Evolutionary conservation across 2,113 vertebrate species (phyloP).

Genomic region (Lampris megalopsis): DNA sequence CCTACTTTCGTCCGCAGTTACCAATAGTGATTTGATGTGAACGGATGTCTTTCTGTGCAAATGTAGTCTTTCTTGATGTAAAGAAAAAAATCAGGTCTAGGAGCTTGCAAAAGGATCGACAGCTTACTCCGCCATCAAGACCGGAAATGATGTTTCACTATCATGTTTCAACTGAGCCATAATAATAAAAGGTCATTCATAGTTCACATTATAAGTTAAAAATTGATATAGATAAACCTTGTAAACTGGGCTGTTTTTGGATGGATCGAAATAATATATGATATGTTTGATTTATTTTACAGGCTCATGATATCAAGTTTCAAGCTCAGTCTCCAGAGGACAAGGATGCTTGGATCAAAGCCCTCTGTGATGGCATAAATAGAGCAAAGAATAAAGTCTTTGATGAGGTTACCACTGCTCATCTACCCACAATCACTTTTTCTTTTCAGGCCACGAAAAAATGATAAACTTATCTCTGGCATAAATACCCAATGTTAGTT

Average conservation of each 20-base stretch:
- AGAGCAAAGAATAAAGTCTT: constrained; percentile 94
- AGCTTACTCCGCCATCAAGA: no score
- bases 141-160: no score
- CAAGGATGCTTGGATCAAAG: constrained; percentile 95
- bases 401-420: constrained; percentile 86
- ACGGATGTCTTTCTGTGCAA: no score
- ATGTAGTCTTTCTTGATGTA: no score
- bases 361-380: constrained; percentile 90
- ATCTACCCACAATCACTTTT: neutral
- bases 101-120: no score
- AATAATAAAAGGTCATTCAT: neutral
- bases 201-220: neutral
- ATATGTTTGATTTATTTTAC: constrained; percentile 33
- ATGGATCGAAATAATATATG: neutral
- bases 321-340: constrained; percentile 88
- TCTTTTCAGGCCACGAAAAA: neutral
- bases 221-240: neutral
- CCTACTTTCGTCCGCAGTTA: no score
- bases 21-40: no score
- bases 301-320: constrained; percentile 94
- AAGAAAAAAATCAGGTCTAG: no score
- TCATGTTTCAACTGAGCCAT: no score
- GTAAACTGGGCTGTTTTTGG: neutral
- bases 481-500: no score
- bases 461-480: no score